A percentile compares a stretch with the other conserved stretches of the same genome.
phyloP scores from a whole-genome alignment of 2,888 invertebrate genomes.

The Scaeva pyrastri region DNA sequence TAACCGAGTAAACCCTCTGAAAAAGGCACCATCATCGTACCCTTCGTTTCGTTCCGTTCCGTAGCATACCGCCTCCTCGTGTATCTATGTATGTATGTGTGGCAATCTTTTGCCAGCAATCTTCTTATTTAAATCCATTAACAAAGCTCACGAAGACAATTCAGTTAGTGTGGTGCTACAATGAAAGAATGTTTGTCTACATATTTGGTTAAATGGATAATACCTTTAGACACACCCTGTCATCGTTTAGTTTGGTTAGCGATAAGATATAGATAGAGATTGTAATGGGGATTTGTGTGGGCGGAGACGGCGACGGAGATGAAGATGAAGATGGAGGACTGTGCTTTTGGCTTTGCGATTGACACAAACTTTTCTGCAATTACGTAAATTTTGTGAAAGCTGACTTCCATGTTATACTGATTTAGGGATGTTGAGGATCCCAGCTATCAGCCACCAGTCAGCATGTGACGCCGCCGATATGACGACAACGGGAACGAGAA shows the following conservation, averaged over 20 bases:
- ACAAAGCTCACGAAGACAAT: slow-evolving; percentile 63
- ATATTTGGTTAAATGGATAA: slow-evolving; percentile 71
- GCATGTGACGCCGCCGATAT: not conserved
- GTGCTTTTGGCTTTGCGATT: slow-evolving; percentile 33
- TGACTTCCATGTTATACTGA: slow-evolving; percentile 21
- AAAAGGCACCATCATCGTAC: not conserved
- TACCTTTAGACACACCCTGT: slow-evolving; percentile 70
- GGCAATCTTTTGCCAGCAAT: slow-evolving; percentile 60
- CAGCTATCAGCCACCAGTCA: not conserved
- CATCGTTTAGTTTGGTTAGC: slow-evolving; percentile 67
- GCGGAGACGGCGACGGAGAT: not conserved
- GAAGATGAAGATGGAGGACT: not conserved
- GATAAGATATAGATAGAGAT: slow-evolving; percentile 57
- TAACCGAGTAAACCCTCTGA: not conserved
- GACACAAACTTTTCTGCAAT: slow-evolving; percentile 66
- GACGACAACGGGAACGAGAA: not conserved
- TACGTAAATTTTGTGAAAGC: slow-evolving; percentile 57
- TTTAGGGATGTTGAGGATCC: not conserved
- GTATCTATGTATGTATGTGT: slow-evolving; percentile 29
- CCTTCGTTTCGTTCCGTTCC: too few relatives aligned
- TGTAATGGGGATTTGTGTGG: slow-evolving; percentile 32
- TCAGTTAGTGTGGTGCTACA: slow-evolving; percentile 65
- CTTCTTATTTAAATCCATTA: slow-evolving; percentile 72
- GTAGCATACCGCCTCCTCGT: too few relatives aligned
- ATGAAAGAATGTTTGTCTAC: slow-evolving; percentile 71